Base-by-base conservation (phyloP, 2,888 invertebrate genomes). In the Trichopria drosophilae region DNA sequence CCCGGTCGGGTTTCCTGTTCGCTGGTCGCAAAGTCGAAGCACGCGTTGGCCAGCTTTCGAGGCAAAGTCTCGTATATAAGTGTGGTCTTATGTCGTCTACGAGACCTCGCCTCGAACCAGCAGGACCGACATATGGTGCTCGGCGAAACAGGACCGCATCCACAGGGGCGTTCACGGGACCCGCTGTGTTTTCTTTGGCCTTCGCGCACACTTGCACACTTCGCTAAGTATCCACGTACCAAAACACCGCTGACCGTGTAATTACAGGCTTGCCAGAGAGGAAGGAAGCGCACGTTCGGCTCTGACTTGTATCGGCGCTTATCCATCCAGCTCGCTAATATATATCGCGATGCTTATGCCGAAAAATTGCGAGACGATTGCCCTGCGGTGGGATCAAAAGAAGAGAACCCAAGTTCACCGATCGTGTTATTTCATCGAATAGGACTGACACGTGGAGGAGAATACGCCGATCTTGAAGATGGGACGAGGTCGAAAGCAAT, bases 111-210 rank as follows among this genome's bases (percentile, higher is more conserved):
- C n/a, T n/a, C n/a, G n/a, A n/a, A n/a, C n/a, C n/a, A 59, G 53
- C 61, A 52, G 60, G 59, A 61, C 57, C 57, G 62, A 63, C 67
- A 65, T 66, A 65, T 67, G 66, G 67, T 45, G 64, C 60, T 62
- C 56, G 63, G 58, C 49, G 58, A 61, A 63, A 62, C 60, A 57
- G 55, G 59, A 57, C 59, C 57, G 59, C 46, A n/a, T n/a, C n/a
- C n/a, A n/a, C n/a, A n/a, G n/a, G n/a, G 26, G 51, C 52, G 46
- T 32, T 16, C 28, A 36, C 34, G 22, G 57, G 51, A 23, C n/a
- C n/a, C n/a, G n/a, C n/a, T n/a, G n/a, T n/a, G n/a, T 26, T 10
- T 19, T 42, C 28, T 13, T 16, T 22, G 6, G 12, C 10, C 15
- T 20, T 9, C 37, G 22, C 37, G 12, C 10, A 15, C n/a, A 12